Conservation (phyloP, 2,888 invertebrate species). For the Crepidodera aurea region DNA sequence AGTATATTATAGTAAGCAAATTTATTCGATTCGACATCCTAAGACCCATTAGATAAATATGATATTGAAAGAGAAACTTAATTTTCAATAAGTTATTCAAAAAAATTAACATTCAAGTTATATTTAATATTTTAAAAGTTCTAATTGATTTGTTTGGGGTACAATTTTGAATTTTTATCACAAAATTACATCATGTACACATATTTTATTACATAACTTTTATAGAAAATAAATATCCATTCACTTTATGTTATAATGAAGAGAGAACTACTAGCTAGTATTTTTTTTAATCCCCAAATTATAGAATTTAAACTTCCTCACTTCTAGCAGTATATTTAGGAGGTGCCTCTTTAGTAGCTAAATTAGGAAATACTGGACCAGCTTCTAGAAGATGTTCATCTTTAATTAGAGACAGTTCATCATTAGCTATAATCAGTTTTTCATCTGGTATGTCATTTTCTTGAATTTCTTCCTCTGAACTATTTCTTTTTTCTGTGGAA, state of each 20-base stretch:
- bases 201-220: neutral
- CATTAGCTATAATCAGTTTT: conserved; percentile 40
- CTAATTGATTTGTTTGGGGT: too few species aligned
- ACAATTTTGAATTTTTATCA: too few species aligned
- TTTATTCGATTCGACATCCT: too few species aligned
- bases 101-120: too few species aligned
- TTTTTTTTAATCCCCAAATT: neutral
- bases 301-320: conserved; percentile 45
- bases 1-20: too few species aligned
- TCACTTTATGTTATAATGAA: neutral
- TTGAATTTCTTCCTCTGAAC: conserved; percentile 36
- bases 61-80: too few species aligned
- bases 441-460: conserved; percentile 40
- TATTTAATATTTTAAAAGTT: too few species aligned
- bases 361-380: conserved; percentile 28
- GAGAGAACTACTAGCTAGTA: neutral
- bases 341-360: conserved; percentile 35
- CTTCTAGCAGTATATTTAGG: conserved; percentile 48
- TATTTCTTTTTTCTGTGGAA: conserved; percentile 49
- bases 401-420: conserved; percentile 36
- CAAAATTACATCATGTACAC: neutral
- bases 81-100: too few species aligned
- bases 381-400: conserved; percentile 30
- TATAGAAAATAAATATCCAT: conserved; percentile 12
- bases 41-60: too few species aligned